These are phyloP conservation scores for Triplophysa siluroides DNA, from an alignment of 2,113 vertebrate species.

Conservation along the genomic window DNA sequence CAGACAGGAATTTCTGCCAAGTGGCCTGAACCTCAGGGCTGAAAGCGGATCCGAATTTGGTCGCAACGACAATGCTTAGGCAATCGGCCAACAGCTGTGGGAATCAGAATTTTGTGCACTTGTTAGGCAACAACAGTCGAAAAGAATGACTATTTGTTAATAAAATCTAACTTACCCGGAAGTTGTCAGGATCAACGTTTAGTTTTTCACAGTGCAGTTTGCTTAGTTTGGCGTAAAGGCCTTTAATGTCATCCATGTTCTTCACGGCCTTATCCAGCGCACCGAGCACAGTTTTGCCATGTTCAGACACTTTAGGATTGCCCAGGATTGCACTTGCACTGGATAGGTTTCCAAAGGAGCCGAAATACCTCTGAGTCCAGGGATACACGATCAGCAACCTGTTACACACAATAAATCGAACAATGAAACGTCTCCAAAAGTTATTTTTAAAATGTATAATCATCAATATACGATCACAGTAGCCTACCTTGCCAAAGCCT, in stretches of 20 bases:
- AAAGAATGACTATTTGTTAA: neutral
- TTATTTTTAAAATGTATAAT: neutral
- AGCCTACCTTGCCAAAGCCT: slow-evolving; percentile 53
- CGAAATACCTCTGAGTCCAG: slow-evolving; percentile 75
- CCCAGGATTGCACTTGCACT: slow-evolving; percentile 61
- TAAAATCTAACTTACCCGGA: slow-evolving; percentile 71
- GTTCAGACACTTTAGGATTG: slow-evolving; percentile 73
- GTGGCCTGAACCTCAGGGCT: slow-evolving; percentile 59
- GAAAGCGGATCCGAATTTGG: slow-evolving; percentile 59
- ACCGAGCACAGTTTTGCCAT: slow-evolving; percentile 72
- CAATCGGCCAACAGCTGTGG: slow-evolving; percentile 52
- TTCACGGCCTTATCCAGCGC: slow-evolving; percentile 74
- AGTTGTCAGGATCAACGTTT: slow-evolving; percentile 85
- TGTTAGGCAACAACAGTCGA: neutral
- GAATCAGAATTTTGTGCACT: neutral
- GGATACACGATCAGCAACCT: slow-evolving; percentile 78
- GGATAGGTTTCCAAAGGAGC: slow-evolving; percentile 76
- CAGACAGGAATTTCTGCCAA: slow-evolving; percentile 73
- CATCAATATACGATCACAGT: neutral
- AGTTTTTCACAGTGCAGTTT: slow-evolving; percentile 79
- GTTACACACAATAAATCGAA: neutral
- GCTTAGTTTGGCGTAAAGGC: slow-evolving; percentile 70
- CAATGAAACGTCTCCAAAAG: neutral
- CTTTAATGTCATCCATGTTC: slow-evolving; percentile 71
- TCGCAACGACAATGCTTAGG: slow-evolving; percentile 48